Base-by-base conservation (phyloP, 1,140 invertebrate genomes). In the Asobara japonica region DNA sequence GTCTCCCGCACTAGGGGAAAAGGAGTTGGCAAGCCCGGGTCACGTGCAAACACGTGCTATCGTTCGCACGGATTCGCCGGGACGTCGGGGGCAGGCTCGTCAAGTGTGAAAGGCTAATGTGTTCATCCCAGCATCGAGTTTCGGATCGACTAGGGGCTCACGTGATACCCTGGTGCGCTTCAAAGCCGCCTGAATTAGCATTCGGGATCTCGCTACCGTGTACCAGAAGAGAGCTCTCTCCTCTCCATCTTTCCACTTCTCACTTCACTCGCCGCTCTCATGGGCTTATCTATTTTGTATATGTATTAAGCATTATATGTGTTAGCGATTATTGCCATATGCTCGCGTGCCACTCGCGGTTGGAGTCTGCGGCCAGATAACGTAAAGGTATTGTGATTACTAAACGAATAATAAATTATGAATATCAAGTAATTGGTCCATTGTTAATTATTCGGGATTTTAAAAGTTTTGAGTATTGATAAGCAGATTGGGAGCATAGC, bases 11-110 rank as follows among this genome's bases (percentile, higher is more conserved):
- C 2, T 16, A 45, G 22, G 36, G 22, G 36, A n/a, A 25, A 27
- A 11, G 11, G 18, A 22, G 18, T 27, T 18, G 6, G 36, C n/a
- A 66, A 22, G 13, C 16, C 30, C n/a, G 29, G 48, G 65, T 67
- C 48, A 74, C 67, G 67, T 74, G 72, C 67, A 60, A 70, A 71
- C 73, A 74, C 69, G 73, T 74, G 73, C 69, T 71, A 67, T 67
- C 41, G 73, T 70, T 74, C 73, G 65, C 73, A 74, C 73, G 73
- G 65, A 71, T 68, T 67, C 61, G 29, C 61, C 22, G 27, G 27
- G 25, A 29, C 22, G 16, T 29, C 68, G 18, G 16, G 67, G 27
- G 27, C 67, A 65, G 62, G 33, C 48, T 69, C 18, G 51, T 45
- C 62, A 72, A 66, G 70, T 65, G 70, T 72, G 64, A 60, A 48